These are phyloP conservation scores for Neodiprion virginianus DNA, from an alignment of 1,140 invertebrate genomes.

Conservation along the genomic window DNA sequence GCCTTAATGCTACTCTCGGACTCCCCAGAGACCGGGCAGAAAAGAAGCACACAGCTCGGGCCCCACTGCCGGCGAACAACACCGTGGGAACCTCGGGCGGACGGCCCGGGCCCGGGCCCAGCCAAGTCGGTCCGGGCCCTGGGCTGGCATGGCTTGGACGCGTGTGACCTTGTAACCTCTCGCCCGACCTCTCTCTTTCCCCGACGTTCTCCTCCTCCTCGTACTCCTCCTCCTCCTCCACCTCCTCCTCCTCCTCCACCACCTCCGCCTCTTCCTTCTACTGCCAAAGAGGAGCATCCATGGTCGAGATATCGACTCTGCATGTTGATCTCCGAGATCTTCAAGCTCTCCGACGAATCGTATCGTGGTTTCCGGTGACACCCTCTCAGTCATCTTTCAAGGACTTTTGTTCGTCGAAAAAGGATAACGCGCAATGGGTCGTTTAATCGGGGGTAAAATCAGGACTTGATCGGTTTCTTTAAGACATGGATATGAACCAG, in stretches of 20 bases:
- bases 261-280: constrained; percentile 14
- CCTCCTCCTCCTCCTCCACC: constrained; percentile 28
- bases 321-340: neutral
- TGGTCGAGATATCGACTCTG: neutral
- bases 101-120: constrained; percentile 44
- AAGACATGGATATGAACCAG: no score
- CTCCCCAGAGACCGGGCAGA: neutral
- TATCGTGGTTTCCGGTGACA: no score
- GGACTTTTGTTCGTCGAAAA: no score
- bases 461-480: no score
- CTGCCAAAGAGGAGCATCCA: neutral
- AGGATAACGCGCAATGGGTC: no score
- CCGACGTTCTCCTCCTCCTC: constrained; percentile 21
- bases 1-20: neutral
- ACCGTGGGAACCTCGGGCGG: constrained; percentile 61
- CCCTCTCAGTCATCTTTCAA: no score
- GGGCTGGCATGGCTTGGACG: constrained; percentile 44
- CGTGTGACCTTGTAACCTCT: constrained; percentile 59
- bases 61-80: constrained; percentile 24
- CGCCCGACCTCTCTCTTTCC: constrained; percentile 46
- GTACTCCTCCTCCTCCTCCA: constrained; percentile 14
- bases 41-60: neutral
- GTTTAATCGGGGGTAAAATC: no score
- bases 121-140: constrained; percentile 9
- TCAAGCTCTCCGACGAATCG: no score